A percentile compares a stretch with the other conserved stretches of the same genome.
phyloP scores from a whole-genome alignment of 2,888 invertebrate species.

The Scaptomyza reducta region DNA sequence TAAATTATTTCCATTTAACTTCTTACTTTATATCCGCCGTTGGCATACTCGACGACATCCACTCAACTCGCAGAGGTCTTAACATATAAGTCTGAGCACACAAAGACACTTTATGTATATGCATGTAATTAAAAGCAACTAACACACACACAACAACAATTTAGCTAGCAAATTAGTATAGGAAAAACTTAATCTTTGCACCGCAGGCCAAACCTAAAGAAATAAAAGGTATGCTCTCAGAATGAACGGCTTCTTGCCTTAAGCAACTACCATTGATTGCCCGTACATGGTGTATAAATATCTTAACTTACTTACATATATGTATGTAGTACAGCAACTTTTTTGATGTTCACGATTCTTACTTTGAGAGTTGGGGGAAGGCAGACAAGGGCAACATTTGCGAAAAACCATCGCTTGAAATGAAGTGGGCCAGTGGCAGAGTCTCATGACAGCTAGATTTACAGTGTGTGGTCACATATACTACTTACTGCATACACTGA shows the following conservation, averaged over 20 bases:
- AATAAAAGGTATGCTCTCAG: slow-evolving; percentile 52
- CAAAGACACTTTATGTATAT: slow-evolving; percentile 2
- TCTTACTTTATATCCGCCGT: slow-evolving; percentile 49
- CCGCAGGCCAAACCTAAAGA: slow-evolving; percentile 45
- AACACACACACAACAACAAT: slow-evolving; percentile 46
- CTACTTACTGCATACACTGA: slow-evolving; percentile 35
- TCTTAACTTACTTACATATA: not conserved
- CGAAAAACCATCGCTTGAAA: slow-evolving; percentile 39
- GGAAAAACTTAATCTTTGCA: slow-evolving; percentile 70
- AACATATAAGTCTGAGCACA: slow-evolving; percentile 25
- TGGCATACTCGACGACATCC: slow-evolving; percentile 22
- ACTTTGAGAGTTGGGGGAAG: not conserved
- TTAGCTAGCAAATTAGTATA: slow-evolving; percentile 71
- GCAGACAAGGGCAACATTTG: slow-evolving; percentile 19
- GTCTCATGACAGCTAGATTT: slow-evolving; percentile 76
- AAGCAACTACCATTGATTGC: slow-evolving; percentile 71
- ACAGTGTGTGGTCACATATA: slow-evolving; percentile 68
- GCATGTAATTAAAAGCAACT: slow-evolving; percentile 66
- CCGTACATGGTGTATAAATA: slow-evolving; percentile 9
- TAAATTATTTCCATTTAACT: slow-evolving; percentile 79
- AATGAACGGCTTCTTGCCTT: slow-evolving; percentile 57
- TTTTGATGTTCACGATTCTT: slow-evolving; percentile 42
- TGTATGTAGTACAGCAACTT: slow-evolving; percentile 39
- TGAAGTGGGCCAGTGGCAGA: slow-evolving; percentile 66
- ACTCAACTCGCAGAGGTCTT: slow-evolving; percentile 13